Conservation (phyloP, 2,797 vertebrate genomes). For the Phataginus tricuspis region DNA sequence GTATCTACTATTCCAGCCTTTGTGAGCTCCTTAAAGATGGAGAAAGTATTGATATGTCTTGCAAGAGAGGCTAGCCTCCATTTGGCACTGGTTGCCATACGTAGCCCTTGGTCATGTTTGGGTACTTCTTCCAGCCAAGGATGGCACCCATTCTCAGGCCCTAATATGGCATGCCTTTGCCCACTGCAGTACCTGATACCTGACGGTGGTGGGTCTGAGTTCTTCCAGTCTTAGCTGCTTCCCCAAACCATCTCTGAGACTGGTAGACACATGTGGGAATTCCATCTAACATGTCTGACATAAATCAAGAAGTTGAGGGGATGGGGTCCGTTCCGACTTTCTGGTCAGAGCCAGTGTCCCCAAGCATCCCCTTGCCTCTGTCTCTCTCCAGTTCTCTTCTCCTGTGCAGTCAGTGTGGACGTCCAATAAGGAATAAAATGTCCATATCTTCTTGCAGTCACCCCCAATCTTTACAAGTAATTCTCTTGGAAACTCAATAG, state of each 20-base stretch:
- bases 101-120: neutral
- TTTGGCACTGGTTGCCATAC: fast-evolving
- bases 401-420: neutral
- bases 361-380: neutral
- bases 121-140: neutral
- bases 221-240: neutral
- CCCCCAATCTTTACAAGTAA: neutral
- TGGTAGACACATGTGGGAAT: neutral
- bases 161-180: neutral
- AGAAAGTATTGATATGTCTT: neutral
- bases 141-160: neutral
- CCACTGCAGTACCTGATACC: too few relatives aligned
- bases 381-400: neutral
- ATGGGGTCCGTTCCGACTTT: neutral
- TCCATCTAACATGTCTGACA: neutral
- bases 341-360: neutral
- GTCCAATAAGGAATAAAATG: neutral
- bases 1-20: neutral
- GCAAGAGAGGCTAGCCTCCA: neutral
- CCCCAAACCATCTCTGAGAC: neutral
- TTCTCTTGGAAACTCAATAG: neutral
- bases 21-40: neutral
- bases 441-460: neutral
- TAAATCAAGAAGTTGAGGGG: neutral
- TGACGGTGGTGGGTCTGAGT: neutral